Evolutionary conservation across 1,140 invertebrate species (phyloP).

Genomic region (Eurosta solidaginis): DNA sequence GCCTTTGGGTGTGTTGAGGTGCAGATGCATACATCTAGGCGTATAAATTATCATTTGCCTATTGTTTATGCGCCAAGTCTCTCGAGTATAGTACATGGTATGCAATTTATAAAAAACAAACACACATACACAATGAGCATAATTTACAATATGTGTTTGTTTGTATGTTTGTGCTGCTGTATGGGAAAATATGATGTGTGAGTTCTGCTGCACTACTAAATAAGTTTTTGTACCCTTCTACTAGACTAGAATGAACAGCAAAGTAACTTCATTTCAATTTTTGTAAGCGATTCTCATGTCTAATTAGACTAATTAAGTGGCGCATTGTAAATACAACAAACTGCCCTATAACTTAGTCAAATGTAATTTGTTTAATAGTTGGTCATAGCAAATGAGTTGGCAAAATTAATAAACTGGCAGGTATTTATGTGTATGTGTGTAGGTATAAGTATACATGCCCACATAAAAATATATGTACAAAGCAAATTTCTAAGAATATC

Average conservation of each 20-base stretch:
- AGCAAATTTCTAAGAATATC: too few species aligned
- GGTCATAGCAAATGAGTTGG: constrained; percentile 11
- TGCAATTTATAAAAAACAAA: neutral
- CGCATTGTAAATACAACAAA: neutral
- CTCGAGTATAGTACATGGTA: neutral
- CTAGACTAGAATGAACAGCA: neutral
- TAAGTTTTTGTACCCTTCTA: too few species aligned
- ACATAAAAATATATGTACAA: neutral
- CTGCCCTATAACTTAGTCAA: neutral
- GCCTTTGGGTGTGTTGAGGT: too few species aligned
- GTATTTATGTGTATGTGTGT: too few species aligned
- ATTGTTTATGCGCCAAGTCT: neutral
- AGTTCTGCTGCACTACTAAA: too few species aligned
- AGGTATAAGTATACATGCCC: neutral
- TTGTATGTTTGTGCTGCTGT: too few species aligned
- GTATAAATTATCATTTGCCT: neutral
- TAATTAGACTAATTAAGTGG: constrained; percentile 27
- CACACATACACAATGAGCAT: too few species aligned
- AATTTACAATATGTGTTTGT: too few species aligned
- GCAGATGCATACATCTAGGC: neutral
- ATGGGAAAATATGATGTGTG: too few species aligned
- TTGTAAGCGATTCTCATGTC: constrained; percentile 17
- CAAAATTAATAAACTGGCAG: neutral
- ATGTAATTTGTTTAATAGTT: neutral
- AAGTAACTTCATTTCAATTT: constrained; percentile 10